Evolutionary conservation across 2,113 vertebrate species (phyloP).

Genomic region (Piprites chloris): DNA sequence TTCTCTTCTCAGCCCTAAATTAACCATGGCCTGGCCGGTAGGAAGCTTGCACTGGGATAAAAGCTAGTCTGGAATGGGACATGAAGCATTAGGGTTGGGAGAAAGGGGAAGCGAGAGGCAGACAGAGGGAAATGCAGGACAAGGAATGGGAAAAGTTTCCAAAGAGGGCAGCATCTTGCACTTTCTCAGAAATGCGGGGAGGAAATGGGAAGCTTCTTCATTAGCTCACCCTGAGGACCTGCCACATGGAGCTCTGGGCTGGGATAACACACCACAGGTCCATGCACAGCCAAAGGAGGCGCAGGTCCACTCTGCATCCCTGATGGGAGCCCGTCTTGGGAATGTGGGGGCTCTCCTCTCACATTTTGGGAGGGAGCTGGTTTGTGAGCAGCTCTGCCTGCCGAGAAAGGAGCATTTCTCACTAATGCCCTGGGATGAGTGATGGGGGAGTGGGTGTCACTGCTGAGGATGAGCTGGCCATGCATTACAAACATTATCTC

Average conservation of each 20-base stretch:
- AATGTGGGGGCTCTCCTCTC: not conserved
- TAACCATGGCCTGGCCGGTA: not conserved
- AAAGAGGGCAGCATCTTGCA: not conserved
- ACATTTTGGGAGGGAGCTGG: not conserved
- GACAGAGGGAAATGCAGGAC: not conserved
- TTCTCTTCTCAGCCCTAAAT: not conserved
- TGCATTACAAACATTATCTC: slow-evolving; percentile 18
- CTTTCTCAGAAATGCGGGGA: not conserved
- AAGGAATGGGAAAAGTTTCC: not conserved
- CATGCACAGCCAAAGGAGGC: not conserved
- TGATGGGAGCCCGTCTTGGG: not conserved
- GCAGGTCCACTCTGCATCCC: not conserved
- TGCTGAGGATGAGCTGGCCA: slow-evolving; percentile 25
- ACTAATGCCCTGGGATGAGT: not conserved
- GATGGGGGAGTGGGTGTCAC: slow-evolving; percentile 12
- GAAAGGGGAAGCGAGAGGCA: not conserved
- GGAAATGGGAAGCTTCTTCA: not conserved
- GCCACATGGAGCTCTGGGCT: not conserved
- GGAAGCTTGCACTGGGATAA: not conserved
- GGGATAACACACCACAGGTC: not conserved
- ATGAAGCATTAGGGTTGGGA: not conserved
- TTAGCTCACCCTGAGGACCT: not conserved
- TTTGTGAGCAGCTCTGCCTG: not conserved
- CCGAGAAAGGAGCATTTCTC: not conserved
- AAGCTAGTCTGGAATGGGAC: not conserved